Conservation (phyloP, 2,797 vertebrate genomes). For the Sebastes umbrosus region DNA sequence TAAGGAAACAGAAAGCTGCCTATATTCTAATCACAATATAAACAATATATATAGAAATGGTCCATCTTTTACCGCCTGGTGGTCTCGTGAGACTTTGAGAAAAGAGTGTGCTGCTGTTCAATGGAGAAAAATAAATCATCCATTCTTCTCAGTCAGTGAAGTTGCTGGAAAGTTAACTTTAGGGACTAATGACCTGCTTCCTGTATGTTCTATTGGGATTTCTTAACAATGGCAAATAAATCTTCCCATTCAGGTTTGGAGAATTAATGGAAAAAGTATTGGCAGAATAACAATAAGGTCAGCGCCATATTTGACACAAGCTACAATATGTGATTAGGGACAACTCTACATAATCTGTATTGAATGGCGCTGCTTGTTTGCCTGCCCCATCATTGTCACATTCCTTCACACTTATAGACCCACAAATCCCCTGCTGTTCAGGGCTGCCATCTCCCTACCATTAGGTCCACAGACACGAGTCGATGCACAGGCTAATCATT, state of each 20-base stretch:
- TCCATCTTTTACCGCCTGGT: not conserved
- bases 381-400: constrained; percentile 22
- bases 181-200: not conserved
- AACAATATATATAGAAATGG: not conserved
- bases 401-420: constrained; percentile 25
- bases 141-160: not conserved
- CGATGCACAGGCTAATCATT: constrained; percentile 9
- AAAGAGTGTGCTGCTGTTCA: not conserved
- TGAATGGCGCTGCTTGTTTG: constrained; percentile 28
- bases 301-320: constrained; percentile 17
- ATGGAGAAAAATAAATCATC: not conserved
- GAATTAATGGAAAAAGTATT: constrained; percentile 25
- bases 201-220: not conserved
- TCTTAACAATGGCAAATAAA: constrained; percentile 21
- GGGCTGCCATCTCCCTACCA: not conserved
- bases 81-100: not conserved
- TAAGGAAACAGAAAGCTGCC: not conserved
- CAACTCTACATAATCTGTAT: constrained; percentile 29
- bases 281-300: constrained; percentile 38
- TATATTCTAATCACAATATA: not conserved
- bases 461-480: not conserved
- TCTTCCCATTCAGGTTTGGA: constrained; percentile 14
- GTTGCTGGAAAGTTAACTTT: not conserved
- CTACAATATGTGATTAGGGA: constrained; percentile 36
- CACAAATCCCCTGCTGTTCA: constrained; percentile 22